Percentiles rank a stretch among this genome's conserved stretches.
Evolutionary conservation across 2,888 invertebrate species (phyloP).

Genomic region (Microctonus hyperodae): DNA sequence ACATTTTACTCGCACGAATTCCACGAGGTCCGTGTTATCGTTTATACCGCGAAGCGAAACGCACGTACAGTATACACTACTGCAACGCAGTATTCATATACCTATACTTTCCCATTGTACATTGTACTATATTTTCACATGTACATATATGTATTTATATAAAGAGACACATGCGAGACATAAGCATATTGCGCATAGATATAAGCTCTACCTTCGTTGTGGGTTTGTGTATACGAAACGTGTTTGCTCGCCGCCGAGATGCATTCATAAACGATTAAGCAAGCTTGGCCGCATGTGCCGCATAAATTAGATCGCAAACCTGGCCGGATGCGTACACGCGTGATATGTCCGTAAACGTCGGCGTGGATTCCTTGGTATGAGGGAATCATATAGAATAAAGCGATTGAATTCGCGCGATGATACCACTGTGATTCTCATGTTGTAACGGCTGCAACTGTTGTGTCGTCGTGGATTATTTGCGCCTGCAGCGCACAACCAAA

Average conservation of each 20-base stretch:
- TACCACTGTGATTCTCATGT: conserved; percentile 1
- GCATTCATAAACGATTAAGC: conserved; percentile 50
- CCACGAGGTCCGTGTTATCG: conserved; percentile 33
- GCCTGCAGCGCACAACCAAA: neutral
- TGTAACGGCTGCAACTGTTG: conserved; percentile 23
- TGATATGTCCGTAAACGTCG: neutral
- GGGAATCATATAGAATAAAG: neutral
- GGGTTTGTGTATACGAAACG: conserved; percentile 22
- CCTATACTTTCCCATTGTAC: conserved; percentile 12
- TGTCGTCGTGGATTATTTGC: neutral
- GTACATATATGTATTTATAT: conserved; percentile 19
- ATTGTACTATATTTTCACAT: neutral
- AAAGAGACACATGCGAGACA: conserved; percentile 13
- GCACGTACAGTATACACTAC: conserved; percentile 19
- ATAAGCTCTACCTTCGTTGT: neutral
- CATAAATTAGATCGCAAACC: conserved; percentile 38
- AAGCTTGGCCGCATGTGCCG: conserved; percentile 30
- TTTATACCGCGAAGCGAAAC: conserved; percentile 28
- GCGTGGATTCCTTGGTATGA: conserved; percentile 8
- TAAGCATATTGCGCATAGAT: neutral
- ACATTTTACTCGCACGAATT: conserved; percentile 41
- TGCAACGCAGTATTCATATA: conserved; percentile 5
- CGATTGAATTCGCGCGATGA: conserved; percentile 14
- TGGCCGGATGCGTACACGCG: conserved; percentile 24
- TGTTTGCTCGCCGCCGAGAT: conserved; percentile 39